phyloP scores from a whole-genome alignment of 2,888 invertebrate species.

The Eudemis profundana region DNA sequence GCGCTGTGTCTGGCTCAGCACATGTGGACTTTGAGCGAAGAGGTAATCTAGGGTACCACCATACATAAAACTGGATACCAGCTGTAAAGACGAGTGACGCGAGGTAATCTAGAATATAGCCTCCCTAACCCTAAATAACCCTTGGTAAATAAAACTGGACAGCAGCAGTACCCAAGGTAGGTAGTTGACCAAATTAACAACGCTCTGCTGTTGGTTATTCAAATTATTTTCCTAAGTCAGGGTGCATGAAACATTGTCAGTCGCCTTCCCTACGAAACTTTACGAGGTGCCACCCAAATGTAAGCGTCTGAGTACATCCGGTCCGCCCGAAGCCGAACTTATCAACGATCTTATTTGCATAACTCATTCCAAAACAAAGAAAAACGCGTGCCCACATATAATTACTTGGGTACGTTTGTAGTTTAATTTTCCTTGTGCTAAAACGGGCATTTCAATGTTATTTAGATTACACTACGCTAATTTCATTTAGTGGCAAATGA shows the following conservation, averaged over 20 bases:
- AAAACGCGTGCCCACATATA: not conserved
- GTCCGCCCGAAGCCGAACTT: constrained; percentile 8
- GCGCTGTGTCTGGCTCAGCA: constrained; percentile 76
- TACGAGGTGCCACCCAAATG: constrained; percentile 9
- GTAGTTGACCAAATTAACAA: too few relatives aligned
- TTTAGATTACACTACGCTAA: too few relatives aligned
- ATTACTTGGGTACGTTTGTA: not conserved
- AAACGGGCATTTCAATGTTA: too few relatives aligned
- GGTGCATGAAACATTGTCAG: not conserved
- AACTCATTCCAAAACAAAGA: constrained; percentile 2
- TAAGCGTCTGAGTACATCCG: not conserved
- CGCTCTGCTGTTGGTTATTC: too few relatives aligned
- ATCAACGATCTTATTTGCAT: constrained; percentile 25
- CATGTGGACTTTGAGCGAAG: constrained; percentile 74
- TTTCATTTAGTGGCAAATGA: too few relatives aligned
- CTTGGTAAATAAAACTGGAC: too few relatives aligned
- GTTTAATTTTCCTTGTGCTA: not conserved
- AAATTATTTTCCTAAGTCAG: too few relatives aligned
- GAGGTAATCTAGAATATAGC: too few relatives aligned
- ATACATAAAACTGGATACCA: too few relatives aligned
- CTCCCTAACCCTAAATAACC: too few relatives aligned
- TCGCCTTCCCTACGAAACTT: not conserved
- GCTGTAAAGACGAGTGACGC: too few relatives aligned
- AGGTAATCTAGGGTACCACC: not conserved
- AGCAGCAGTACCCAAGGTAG: too few relatives aligned